Evolutionary conservation across 2,113 vertebrate genomes (phyloP).

Genomic region (Rafetus swinhoei): DNA sequence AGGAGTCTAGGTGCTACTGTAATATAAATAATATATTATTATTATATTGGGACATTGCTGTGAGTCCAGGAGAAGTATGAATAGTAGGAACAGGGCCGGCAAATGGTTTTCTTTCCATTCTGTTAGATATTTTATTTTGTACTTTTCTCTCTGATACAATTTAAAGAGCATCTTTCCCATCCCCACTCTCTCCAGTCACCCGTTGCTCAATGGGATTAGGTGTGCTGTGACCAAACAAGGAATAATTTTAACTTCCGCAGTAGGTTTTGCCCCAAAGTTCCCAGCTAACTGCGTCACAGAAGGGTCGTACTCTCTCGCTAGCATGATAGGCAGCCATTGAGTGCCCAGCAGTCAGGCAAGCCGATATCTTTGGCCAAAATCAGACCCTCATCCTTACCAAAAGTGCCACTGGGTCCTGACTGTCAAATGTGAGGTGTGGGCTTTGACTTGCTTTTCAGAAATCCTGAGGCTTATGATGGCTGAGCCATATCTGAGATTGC

Average conservation of each 20-base stretch:
- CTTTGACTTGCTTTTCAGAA: not conserved
- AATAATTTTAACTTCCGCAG: not conserved
- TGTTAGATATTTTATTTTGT: not conserved
- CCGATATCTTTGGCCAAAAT: not conserved
- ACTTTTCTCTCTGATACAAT: not conserved
- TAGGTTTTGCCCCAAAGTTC: not conserved
- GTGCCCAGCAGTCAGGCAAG: not conserved
- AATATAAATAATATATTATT: rapidly evolving
- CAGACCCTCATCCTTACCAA: conserved; percentile 12
- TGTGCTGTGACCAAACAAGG: not conserved
- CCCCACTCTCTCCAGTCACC: rapidly evolving
- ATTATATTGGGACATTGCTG: not conserved
- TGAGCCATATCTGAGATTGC: not conserved
- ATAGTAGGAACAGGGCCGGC: not conserved
- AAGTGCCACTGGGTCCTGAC: not conserved
- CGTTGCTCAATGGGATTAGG: not conserved
- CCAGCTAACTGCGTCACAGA: not conserved
- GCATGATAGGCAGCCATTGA: conserved; percentile 2
- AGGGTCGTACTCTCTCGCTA: not conserved
- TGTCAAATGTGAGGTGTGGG: not conserved
- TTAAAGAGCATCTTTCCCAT: not conserved
- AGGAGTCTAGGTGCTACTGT: not conserved
- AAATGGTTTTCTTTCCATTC: not conserved
- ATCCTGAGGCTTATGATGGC: not conserved
- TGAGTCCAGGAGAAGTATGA: not conserved